These are phyloP conservation scores for Oophaga sylvatica DNA, from an alignment of 2,797 vertebrate species.

Conservation along the genomic window DNA sequence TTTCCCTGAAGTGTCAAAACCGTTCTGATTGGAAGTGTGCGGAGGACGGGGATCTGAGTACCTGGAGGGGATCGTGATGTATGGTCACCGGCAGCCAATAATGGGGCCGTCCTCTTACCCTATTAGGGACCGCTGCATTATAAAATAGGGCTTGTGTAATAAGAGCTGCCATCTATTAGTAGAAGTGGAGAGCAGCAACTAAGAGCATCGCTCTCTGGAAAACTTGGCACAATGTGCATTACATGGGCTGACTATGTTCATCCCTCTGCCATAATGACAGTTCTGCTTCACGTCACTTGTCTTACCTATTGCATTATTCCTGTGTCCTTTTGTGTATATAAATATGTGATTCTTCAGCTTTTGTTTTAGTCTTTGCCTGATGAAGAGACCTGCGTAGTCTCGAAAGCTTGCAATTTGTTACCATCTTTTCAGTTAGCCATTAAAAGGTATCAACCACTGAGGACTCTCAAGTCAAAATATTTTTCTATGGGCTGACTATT, in stretches of 20 bases:
- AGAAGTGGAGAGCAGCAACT: background rate
- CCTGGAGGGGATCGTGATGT: background rate
- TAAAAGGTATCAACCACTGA: too few relatives aligned
- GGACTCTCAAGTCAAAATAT: too few relatives aligned
- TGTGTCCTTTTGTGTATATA: too few relatives aligned
- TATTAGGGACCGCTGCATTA: background rate
- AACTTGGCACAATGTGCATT: background rate
- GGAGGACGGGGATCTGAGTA: slow-evolving; percentile 60
- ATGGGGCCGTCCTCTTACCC: background rate
- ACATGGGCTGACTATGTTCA: background rate
- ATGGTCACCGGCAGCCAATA: background rate
- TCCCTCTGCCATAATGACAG: too few relatives aligned
- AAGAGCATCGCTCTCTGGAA: background rate
- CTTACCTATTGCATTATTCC: too few relatives aligned
- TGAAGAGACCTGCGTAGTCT: too few relatives aligned
- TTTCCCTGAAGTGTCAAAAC: slow-evolving; percentile 89
- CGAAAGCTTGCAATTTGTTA: too few relatives aligned
- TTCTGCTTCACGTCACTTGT: too few relatives aligned
- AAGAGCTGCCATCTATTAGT: background rate
- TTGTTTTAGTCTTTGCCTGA: too few relatives aligned
- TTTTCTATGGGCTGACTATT: background rate
- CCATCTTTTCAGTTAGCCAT: too few relatives aligned
- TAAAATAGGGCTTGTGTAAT: background rate
- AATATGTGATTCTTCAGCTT: too few relatives aligned
- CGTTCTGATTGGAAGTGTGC: slow-evolving; percentile 78